A percentile compares a stretch with the other conserved stretches of the same genome.
These are phyloP conservation scores for Gymnocheta viridis DNA, from an alignment of 2,888 invertebrate genomes.

Conservation along the genomic window DNA sequence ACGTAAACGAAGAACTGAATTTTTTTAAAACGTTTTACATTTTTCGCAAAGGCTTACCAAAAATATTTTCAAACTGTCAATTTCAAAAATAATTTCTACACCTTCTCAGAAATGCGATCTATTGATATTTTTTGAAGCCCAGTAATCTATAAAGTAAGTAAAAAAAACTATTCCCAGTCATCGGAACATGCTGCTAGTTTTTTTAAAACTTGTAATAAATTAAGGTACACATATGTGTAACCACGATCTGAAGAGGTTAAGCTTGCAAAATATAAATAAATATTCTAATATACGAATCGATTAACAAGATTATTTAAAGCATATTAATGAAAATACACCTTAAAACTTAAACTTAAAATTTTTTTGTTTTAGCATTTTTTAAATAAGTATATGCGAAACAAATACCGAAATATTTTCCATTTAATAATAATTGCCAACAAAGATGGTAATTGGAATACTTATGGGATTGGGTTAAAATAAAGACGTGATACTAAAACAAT, in stretches of 20 bases:
- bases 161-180: neutral
- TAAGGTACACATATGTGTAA: constrained; percentile 10
- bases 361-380: too few species aligned
- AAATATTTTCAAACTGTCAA: too few species aligned
- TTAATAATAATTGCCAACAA: constrained; percentile 2
- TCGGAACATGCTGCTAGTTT: neutral
- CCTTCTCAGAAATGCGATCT: too few species aligned
- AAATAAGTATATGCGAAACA: neutral
- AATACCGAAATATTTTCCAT: neutral
- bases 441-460: neutral
- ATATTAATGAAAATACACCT: neutral
- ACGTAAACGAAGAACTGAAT: too few species aligned
- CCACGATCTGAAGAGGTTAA: constrained; percentile 18
- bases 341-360: too few species aligned
- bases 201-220: neutral
- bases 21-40: too few species aligned
- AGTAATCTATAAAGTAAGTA: neutral
- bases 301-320: too few species aligned
- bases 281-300: too few species aligned
- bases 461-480: constrained; percentile 37
- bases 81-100: too few species aligned
- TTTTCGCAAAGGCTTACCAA: too few species aligned
- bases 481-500: constrained; percentile 48
- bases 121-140: too few species aligned
- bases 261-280: too few species aligned